These are phyloP conservation scores for Drosophila tsacasi DNA, from an alignment of 1,140 invertebrate species.

Conservation along the genomic window DNA sequence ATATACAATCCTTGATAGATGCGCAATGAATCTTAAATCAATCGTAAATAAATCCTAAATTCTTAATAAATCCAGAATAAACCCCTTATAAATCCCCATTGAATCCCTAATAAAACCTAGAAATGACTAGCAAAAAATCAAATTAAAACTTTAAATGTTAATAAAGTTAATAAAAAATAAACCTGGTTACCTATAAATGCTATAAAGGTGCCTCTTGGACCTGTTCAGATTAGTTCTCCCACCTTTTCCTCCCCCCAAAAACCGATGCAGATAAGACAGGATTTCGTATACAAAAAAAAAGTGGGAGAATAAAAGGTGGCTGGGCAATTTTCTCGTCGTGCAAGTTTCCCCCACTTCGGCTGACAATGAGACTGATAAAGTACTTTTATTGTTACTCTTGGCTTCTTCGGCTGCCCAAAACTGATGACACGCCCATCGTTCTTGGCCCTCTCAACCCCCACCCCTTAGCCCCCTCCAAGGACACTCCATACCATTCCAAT, in stretches of 20 bases:
- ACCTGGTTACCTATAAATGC: background rate
- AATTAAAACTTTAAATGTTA: too few relatives aligned
- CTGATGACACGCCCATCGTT: constrained; percentile 46
- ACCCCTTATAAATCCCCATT: background rate
- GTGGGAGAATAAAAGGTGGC: background rate
- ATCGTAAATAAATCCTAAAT: background rate
- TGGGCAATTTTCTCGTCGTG: background rate
- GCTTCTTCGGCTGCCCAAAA: constrained; percentile 23
- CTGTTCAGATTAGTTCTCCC: constrained; percentile 1
- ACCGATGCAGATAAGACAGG: constrained; percentile 34
- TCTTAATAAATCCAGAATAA: background rate
- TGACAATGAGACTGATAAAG: constrained; percentile 45
- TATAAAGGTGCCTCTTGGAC: too few relatives aligned
- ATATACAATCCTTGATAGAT: too few relatives aligned
- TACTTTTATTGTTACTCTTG: constrained; percentile 21
- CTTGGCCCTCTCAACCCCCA: constrained; percentile 1
- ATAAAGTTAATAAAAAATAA: background rate
- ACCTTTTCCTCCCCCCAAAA: background rate
- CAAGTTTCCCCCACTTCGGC: background rate
- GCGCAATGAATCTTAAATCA: background rate
- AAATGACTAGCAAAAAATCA: background rate
- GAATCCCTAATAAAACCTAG: background rate
- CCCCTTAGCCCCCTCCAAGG: background rate
- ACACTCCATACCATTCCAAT: background rate
- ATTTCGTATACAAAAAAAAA: background rate